Conservation (phyloP, 2,888 invertebrate genomes). For the Heteromyza rotundicornis region DNA sequence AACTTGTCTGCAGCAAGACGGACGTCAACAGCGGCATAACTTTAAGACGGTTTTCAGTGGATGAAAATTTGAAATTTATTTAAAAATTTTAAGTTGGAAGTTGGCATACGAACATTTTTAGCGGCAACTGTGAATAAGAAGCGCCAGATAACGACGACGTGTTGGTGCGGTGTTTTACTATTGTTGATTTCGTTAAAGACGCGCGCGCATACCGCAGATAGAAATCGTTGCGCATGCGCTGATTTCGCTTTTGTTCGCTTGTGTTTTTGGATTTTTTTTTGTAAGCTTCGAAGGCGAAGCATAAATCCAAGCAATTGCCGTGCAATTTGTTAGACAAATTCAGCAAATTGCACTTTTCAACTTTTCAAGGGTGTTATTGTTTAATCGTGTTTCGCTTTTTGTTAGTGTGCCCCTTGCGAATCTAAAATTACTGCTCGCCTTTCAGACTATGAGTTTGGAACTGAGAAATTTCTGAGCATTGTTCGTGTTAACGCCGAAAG, state of each 20-base stretch:
- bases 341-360: not conserved
- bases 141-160: not conserved
- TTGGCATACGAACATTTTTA: not conserved
- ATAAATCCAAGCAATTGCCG: no score
- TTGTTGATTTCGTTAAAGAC: not conserved
- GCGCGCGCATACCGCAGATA: not conserved
- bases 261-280: not conserved
- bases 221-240: not conserved
- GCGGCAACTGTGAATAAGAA: not conserved
- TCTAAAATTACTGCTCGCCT: no score
- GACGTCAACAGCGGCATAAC: constrained; percentile 31
- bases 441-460: no score
- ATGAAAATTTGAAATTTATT: no score
- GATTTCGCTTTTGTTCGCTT: not conserved
- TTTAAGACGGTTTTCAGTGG: constrained; percentile 2
- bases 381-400: no score
- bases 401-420: no score
- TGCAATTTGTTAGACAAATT: no score
- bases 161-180: not conserved
- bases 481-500: no score
- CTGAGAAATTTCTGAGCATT: no score
- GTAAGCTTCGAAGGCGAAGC: not conserved
- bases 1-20: constrained; percentile 40
- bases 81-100: no score
- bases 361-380: not conserved